Evolutionary conservation across 2,797 vertebrate genomes (phyloP), one percentile per base, ranked within the genome.

Genomic region (Lacerta viridis): DNA sequence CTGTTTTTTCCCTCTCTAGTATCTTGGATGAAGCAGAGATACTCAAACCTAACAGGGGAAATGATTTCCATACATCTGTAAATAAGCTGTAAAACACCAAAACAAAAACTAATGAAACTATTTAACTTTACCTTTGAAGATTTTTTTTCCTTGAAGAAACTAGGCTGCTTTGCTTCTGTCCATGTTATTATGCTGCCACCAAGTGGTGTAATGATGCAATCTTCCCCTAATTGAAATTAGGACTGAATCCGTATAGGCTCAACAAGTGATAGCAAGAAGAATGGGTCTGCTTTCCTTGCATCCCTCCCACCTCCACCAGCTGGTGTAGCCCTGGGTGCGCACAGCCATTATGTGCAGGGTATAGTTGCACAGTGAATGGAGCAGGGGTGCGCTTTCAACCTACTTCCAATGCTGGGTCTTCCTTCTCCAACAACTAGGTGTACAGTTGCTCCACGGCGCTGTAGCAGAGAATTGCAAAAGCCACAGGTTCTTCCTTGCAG

Each of bases 101-200:
- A 72, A 72, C 18, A 33, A 71, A 29, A 29, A n/a, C 27, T 71
- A 29, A 71, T 71, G 11, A 72, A 72, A 36, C 71, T 33, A 33
- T 36, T 55, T 55, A 15, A 55, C 50, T 15, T 55, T 55, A 55
- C 50, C 50, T 55, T 15, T 55, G 11, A 50, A 50, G 5, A 2
- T 33, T 43, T 8, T 69, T 55, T 36, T 46, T 2, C 23, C 69
- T 72, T 59, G 33, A 33, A 33, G 33, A 33, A 68, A 36, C 59
- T 36, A 61, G 17, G 41, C 18, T 23, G 17, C 66, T n/a, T n/a
- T 71, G 17, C 4, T 61, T 81, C 59, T 46, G 23, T 68, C 71
- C 33, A 18, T 77, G 88, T 43, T 68, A 69, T 69, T 77, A 46
- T 81, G 39, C 61, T 64, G 83, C 71, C 89, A 80, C 86, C 72